Evolutionary conservation across 2,888 invertebrate species (phyloP), one percentile per base, ranked within the genome.

Genomic region (Pilophorus perplexus): DNA sequence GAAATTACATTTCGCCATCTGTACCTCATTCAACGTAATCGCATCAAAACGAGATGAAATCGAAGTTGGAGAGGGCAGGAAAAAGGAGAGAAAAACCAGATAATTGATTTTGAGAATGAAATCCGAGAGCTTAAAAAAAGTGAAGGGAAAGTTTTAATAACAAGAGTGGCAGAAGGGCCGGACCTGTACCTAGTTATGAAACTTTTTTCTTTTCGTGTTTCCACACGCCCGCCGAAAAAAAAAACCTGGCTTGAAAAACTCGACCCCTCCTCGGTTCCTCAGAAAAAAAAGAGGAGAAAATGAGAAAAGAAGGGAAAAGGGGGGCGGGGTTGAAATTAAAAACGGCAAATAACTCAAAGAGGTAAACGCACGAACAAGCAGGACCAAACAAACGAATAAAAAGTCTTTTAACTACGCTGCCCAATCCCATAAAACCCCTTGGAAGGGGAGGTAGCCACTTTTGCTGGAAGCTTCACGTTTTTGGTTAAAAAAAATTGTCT

Each of bases 311-410:
- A 38, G 10, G 28, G 16, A 37, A 18, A 42, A 37, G 18, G 46
- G 37, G 48, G 25, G 27, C 54, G 54, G 44, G 20, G 16, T 27
- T 33, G 55, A 66, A 66, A 66, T 66, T 66, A 66, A 66, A 66
- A 66, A 57, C 66, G 37, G 57, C 66, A 66, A 66, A 66, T 66
- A 55, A 57, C 66, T 66, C 66, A 66, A 66, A 66, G 66, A 66
- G 66, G 66, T 66, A 66, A 66, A 66, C 66, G 66, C 66, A 66
- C 66, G 66, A 66, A 48, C 66, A 57, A 52, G 66, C 66, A 66
- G 40, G 54, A 14, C 46, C 46, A 57, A 66, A 62, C 62, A 62
- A 62, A 62, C 62, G 62, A 44, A 62, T 46, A 27, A 46, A 62
- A 46, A 27, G 60, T 28, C 28, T 46, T 46, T 62, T 46, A 62